phyloP scores from a whole-genome alignment of 2,797 vertebrate species.

The Spinibarbus caldwelli region DNA sequence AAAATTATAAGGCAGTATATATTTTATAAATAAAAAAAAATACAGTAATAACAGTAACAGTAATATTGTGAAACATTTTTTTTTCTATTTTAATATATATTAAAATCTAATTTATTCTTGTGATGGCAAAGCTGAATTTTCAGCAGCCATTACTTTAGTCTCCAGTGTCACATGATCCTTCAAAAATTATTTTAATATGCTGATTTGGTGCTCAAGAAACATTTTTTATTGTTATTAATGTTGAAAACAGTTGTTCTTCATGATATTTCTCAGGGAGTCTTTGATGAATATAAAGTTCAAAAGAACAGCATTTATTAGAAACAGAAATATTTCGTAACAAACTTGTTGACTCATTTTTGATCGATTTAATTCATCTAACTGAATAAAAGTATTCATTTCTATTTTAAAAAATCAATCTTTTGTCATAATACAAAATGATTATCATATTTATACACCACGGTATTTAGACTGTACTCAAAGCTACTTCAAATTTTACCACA shows the following conservation, averaged over 20 bases:
- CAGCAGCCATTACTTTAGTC: neutral
- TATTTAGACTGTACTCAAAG: neutral
- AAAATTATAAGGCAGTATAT: too few species aligned
- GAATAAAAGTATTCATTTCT: too few species aligned
- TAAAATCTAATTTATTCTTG: neutral
- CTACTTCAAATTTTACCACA: neutral
- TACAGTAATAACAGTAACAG: too few species aligned
- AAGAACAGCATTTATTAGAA: neutral
- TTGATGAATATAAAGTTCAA: neutral
- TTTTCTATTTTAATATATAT: neutral
- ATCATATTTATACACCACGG: neutral
- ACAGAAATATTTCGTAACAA: neutral
- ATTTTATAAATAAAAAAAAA: too few species aligned
- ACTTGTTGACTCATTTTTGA: neutral
- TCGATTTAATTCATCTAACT: neutral
- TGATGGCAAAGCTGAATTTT: neutral
- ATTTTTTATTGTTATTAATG: neutral
- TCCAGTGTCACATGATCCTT: neutral
- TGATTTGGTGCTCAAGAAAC: neutral
- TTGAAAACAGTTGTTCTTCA: neutral
- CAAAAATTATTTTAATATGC: neutral
- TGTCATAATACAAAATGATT: neutral
- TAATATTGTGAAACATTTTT: neutral
- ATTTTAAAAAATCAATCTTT: neutral
- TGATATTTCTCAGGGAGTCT: neutral